A percentile compares a stretch with the other conserved stretches of the same genome.
Conservation (phyloP, 23 tunicate genomes). For the Corella eumyota region DNA sequence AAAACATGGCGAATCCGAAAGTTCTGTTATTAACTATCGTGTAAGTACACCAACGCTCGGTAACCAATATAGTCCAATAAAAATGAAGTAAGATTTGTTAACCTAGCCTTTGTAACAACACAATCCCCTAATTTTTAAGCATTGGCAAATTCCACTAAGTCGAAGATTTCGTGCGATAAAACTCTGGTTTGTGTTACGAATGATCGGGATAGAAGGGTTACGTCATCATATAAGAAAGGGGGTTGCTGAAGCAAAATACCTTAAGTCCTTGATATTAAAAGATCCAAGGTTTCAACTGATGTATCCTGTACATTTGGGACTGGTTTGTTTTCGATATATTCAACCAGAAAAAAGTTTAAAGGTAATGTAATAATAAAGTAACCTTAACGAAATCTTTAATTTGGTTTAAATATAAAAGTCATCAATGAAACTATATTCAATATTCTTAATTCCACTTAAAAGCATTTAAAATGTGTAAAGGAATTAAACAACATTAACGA, state of each 20-base stretch:
- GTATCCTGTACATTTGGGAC: constrained; percentile 30
- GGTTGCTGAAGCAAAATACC: constrained; percentile 7
- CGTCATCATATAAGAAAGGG: constrained; percentile 13
- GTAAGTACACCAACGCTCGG: background rate
- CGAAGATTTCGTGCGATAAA: constrained; percentile 23
- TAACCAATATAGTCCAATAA: background rate
- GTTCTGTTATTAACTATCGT: background rate
- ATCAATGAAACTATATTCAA: background rate
- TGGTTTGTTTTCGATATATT: constrained; percentile 19
- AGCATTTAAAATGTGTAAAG: background rate
- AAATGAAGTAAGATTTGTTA: no score
- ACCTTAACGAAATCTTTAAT: no score
- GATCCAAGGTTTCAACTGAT: constrained; percentile 17
- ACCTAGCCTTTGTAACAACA: no score
- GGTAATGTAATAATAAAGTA: no score
- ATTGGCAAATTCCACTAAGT: constrained; percentile 52
- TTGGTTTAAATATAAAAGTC: no score
- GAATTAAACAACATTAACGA: background rate
- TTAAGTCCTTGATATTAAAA: constrained; percentile 4
- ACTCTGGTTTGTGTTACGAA: constrained; percentile 44
- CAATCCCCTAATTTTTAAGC: constrained; percentile 15
- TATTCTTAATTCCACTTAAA: no score
- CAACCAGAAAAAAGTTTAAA: background rate
- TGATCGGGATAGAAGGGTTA: constrained; percentile 34
- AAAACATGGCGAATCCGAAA: background rate